Evolutionary conservation across 2,888 invertebrate species (phyloP).

Genomic region (Romanomermis culicivorax): DNA sequence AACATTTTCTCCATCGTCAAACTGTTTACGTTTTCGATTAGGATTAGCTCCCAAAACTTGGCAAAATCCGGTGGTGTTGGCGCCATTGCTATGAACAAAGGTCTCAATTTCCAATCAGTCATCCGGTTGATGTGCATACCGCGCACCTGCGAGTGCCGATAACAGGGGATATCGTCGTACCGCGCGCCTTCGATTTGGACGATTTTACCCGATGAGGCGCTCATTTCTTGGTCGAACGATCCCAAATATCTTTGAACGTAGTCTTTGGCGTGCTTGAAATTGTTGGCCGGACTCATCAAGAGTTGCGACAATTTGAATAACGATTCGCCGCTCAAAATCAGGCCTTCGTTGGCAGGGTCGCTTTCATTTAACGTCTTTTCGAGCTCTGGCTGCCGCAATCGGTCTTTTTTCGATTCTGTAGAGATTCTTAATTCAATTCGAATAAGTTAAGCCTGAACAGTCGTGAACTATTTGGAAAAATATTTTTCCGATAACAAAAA

Average conservation of each 20-base stretch:
- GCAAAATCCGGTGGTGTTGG: background rate
- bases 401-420: no score
- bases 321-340: background rate
- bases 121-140: background rate
- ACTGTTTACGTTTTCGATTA: background rate
- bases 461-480: no score
- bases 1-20: no score
- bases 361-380: background rate
- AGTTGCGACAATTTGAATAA: background rate
- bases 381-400: background rate
- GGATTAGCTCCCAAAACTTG: background rate
- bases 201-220: background rate
- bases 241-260: background rate
- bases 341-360: background rate
- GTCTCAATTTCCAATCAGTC: background rate
- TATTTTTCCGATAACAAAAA: no score
- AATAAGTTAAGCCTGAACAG: no score
- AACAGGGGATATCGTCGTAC: background rate
- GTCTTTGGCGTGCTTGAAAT: background rate
- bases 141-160: background rate
- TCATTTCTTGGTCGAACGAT: background rate
- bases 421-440: no score
- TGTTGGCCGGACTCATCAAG: background rate
- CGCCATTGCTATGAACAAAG: background rate
- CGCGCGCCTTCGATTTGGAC: background rate